Conservation (phyloP, 2,797 vertebrate species). For the Coregonus ussuriensis region DNA sequence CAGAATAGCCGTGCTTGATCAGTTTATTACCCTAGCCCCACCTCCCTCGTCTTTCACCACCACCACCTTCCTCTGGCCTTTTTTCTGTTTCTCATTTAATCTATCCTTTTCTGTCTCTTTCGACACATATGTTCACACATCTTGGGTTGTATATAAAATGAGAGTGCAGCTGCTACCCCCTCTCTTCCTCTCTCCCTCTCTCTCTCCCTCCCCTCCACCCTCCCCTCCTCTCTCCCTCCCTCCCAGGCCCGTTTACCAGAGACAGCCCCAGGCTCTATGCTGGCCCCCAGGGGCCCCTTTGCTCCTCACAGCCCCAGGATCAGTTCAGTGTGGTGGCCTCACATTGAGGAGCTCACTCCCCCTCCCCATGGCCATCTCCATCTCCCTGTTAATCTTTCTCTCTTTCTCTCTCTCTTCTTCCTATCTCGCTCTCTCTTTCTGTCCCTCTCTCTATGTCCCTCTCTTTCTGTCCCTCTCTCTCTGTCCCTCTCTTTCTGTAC, state of each 20-base stretch:
- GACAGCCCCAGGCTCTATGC: conserved; percentile 71
- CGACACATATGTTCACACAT: conserved; percentile 27
- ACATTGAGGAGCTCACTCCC: conserved; percentile 65
- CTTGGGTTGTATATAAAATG: conserved; percentile 66
- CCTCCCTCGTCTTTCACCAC: neutral
- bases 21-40: conserved; percentile 70
- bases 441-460: no score
- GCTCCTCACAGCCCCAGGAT: conserved; percentile 69
- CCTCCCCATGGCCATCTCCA: conserved; percentile 64
- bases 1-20: conserved; percentile 82
- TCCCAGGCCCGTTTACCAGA: conserved; percentile 65
- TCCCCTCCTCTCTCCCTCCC: conserved; percentile 21
- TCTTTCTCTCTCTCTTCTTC: neutral
- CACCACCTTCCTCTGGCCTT: conserved; percentile 17
- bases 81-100: conserved; percentile 41
- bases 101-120: conserved; percentile 60
- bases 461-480: no score
- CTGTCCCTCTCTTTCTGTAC: neutral
- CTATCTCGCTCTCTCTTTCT: neutral
- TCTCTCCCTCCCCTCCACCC: no score
- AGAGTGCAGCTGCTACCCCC: conserved; percentile 56
- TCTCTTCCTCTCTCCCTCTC: conserved; percentile 9
- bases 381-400: conserved; percentile 15
- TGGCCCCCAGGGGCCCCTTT: conserved; percentile 53
- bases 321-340: conserved; percentile 70